Percentiles rank a stretch among this genome's conserved stretches.
Evolutionary conservation across 2,113 vertebrate species (phyloP).

Genomic region (Tichodroma muraria): DNA sequence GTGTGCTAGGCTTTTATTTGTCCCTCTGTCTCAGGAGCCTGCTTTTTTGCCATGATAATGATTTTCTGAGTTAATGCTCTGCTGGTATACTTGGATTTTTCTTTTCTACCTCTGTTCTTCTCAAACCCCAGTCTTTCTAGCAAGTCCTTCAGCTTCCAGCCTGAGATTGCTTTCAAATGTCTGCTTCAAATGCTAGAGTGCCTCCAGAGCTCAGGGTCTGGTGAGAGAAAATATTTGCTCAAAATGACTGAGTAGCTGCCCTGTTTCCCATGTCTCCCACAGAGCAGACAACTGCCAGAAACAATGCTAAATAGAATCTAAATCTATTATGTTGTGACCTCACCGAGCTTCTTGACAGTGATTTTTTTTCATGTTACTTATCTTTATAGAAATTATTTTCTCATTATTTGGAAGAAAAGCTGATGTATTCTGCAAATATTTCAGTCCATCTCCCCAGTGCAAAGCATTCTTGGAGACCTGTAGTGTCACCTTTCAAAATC

Average conservation of each 20-base stretch:
- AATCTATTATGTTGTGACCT: background rate
- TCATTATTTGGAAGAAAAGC: background rate
- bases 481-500: background rate
- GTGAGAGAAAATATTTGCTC: background rate
- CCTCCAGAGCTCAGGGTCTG: background rate
- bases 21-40: background rate
- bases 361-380: background rate
- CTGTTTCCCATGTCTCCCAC: background rate
- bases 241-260: background rate
- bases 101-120: background rate
- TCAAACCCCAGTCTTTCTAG: background rate
- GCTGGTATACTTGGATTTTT: background rate
- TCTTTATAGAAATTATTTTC: background rate
- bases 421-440: background rate
- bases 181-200: background rate
- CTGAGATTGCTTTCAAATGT: background rate
- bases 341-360: background rate
- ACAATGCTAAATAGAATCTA: background rate
- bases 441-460: background rate
- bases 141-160: background rate
- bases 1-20: background rate
- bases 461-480: background rate
- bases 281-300: background rate
- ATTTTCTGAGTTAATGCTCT: background rate
- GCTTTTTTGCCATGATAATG: background rate